These are phyloP conservation scores for Xiphophorus couchianus DNA, from an alignment of 2,113 vertebrate genomes.

Conservation along the genomic window DNA sequence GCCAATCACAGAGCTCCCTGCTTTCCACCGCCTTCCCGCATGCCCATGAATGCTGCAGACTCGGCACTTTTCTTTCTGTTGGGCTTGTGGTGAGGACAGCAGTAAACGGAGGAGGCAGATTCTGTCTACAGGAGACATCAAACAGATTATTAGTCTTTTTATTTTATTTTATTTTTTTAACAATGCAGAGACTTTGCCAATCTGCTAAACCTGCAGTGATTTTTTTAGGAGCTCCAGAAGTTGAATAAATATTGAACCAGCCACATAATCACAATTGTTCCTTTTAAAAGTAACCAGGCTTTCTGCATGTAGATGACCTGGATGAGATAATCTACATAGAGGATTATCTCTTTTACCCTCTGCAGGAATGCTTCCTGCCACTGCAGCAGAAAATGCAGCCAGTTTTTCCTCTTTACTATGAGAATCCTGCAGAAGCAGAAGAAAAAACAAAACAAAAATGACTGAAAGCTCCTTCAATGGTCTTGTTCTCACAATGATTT, in stretches of 20 bases:
- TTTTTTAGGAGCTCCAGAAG: not conserved
- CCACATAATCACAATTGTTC: not conserved
- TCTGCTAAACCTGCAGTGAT: not conserved
- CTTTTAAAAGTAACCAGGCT: not conserved
- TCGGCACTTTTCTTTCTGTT: conserved; percentile 38
- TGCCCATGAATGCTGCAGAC: conserved; percentile 8
- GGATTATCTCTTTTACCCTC: conserved; percentile 6
- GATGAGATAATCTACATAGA: conserved; percentile 17
- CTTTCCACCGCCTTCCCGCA: conserved; percentile 15
- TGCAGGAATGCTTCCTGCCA: conserved; percentile 13
- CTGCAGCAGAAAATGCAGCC: conserved; percentile 41
- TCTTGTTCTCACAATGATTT: no score
- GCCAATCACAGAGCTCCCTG: conserved; percentile 47
- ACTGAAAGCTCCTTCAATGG: no score
- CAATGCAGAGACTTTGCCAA: not conserved
- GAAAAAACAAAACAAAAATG: not conserved
- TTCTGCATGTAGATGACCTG: not conserved
- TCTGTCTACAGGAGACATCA: conserved; percentile 6
- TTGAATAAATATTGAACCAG: not conserved
- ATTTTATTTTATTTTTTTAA: not conserved
- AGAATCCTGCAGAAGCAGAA: conserved; percentile 26
- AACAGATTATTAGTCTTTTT: not conserved
- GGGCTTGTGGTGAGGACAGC: conserved; percentile 32
- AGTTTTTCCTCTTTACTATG: conserved; percentile 2
- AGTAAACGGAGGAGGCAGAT: conserved; percentile 30